Base-by-base conservation (phyloP, 2,113 vertebrate species). In the Eidolon helvum region DNA sequence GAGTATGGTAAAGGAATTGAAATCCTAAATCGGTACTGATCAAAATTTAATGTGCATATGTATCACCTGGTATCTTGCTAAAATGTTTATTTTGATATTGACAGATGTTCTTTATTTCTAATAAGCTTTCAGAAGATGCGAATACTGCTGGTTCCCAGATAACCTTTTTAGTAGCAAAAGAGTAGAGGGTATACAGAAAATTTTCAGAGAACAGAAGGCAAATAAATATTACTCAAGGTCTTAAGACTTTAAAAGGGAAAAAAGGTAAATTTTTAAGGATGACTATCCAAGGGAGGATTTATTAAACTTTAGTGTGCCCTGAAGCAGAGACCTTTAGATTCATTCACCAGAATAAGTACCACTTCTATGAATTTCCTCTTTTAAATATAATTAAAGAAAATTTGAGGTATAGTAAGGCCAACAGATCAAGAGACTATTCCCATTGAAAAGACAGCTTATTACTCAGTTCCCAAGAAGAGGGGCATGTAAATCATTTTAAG, bases 41-140 rank as follows among this genome's bases (percentile, higher is more conserved):
- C 48, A 61, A 97, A 96, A 94, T 68, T 89, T 75, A 75, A 86
- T 69, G 33, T 86, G 40, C 43, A 68, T 85, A 68, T 19, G 35
- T 74, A 80, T 75, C 40, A 82, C 26, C 16, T 92, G 55, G 43
- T 24, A 59, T 75, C 66, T 61, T 80, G 9, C n/a, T 80, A 66
- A 94, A 85, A 69, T 77, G 16, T 43, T 75, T 57, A 65, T 83
- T 72, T 92, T 93, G 33, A 77, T 96, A 65, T 50, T 77, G 9
- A 24, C 22, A 65, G 50, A 53, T 89, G 40, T 26, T 71, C 5
- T 83, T 0, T 77, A 2, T 53, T 87, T 86, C 53, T 90, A 71
- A 63, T 74, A 69, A 87, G 12, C 4, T 87, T 43, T 50, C 53
- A 92, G 59, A 86, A 74, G 48, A 92, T 33, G 7, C 5, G 1